phyloP scores from a whole-genome alignment of 2,113 vertebrate species.

The Catharus minimus region DNA sequence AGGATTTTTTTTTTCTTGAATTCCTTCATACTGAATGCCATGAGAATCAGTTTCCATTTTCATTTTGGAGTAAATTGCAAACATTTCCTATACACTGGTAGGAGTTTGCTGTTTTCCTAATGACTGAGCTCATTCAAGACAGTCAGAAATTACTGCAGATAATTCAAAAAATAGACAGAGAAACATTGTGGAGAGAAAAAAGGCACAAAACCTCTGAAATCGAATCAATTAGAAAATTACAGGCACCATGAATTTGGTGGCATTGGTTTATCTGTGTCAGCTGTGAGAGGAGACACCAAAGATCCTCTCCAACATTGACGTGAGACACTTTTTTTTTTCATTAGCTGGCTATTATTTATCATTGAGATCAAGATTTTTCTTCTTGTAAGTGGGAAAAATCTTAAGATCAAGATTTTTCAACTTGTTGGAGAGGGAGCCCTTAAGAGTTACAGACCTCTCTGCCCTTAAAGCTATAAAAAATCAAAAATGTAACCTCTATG shows the following conservation, averaged over 20 bases:
- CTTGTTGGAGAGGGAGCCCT: too few species aligned
- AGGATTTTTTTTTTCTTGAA: neutral
- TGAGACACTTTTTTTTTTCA: neutral
- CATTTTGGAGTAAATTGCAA: neutral
- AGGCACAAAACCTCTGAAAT: neutral
- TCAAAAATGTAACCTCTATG: neutral
- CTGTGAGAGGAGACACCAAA: neutral
- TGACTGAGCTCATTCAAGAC: neutral
- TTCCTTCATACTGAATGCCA: neutral
- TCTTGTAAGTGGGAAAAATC: neutral
- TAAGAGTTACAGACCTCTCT: neutral
- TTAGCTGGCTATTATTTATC: neutral
- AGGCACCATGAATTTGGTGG: neutral
- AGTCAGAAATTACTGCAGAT: neutral
- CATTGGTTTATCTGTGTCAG: neutral
- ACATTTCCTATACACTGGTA: neutral
- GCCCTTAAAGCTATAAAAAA: neutral
- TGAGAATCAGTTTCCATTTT: neutral
- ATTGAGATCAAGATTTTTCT: neutral
- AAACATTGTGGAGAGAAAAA: fast-evolving
- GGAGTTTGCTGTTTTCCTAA: neutral
- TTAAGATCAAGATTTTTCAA: neutral
- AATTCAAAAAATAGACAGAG: neutral
- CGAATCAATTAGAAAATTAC: neutral
- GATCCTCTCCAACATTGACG: neutral